phyloP scores from a whole-genome alignment of 2,113 vertebrate species.

The Pelecanus crispus region DNA sequence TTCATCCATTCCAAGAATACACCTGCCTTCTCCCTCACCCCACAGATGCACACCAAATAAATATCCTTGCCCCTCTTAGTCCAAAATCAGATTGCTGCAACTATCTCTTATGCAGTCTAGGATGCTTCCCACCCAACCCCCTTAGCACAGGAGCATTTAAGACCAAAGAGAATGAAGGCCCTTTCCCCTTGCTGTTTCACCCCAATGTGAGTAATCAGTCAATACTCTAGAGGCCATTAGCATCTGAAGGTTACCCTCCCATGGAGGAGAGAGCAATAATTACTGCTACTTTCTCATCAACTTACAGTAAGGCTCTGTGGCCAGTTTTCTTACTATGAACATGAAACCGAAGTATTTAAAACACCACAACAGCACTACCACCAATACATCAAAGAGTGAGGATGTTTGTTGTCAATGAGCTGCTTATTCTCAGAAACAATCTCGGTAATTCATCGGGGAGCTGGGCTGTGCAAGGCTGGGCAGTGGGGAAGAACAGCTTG shows the following conservation, averaged over 20 bases:
- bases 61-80: background rate
- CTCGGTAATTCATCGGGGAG: background rate
- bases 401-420: background rate
- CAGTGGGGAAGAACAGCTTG: background rate
- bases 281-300: conserved; percentile 20
- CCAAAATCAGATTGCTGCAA: background rate
- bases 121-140: background rate
- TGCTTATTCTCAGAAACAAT: background rate
- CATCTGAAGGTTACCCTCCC: background rate
- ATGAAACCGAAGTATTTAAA: background rate
- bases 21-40: background rate
- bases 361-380: background rate
- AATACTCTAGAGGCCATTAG: background rate
- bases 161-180: background rate
- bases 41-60: no score
- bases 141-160: background rate
- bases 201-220: background rate
- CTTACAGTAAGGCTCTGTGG: background rate
- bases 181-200: background rate
- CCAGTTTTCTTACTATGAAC: background rate
- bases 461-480: background rate
- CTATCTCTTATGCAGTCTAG: background rate
- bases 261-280: background rate
- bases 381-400: background rate
- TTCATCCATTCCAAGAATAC: background rate